Evolutionary conservation across 2,888 invertebrate genomes (phyloP), one percentile per base, ranked within the genome.

Genomic region (Amphipoea oculea): DNA sequence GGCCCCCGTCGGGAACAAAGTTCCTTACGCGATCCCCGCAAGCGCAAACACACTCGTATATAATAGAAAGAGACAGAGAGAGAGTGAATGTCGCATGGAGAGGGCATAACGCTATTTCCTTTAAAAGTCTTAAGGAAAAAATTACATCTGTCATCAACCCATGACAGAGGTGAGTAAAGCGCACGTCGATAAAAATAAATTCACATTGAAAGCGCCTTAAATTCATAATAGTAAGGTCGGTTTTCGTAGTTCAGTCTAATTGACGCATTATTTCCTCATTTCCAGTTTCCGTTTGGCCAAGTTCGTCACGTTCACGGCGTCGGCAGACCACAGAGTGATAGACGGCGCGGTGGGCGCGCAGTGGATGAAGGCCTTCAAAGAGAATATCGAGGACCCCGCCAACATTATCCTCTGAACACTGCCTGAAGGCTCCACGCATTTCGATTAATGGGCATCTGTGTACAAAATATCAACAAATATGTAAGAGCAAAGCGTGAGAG

Each of bases 311-410:
- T 99, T 99, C 81, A 99, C 99, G 36, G 97, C 99, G 84, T 99
- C 99, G 89, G 99, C 99, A 91, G 99, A 99, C 96, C 99, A 99
- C 95, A 97, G 99, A 91, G 99, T 99, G 45, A 99, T 99, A 12
- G 99, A 99, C 95, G 99, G 99, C 72, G 99, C 99, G 88, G 98
- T 99, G 7, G 99, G 99, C 76, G 99, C 99, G 4, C 98, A 98
- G 93, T 99, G 99, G 99, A 97, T 99, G 92, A 97, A 98, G 91
- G 98, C 98, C 74, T 99, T 99, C 97, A 98, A 98, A 90, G 98
- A 98, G 83, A 98, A 98, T 93, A 96, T 99, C 87, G 99, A 99
- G 96, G 98, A 99, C 92, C 99, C 99, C 48, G 98, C 98, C 88
- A 98, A 98, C 85, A 99, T 99, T 98, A 98, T 99, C 86, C 97